Base-by-base conservation (phyloP, 1,140 invertebrate species). In the Cephus cinctus region DNA sequence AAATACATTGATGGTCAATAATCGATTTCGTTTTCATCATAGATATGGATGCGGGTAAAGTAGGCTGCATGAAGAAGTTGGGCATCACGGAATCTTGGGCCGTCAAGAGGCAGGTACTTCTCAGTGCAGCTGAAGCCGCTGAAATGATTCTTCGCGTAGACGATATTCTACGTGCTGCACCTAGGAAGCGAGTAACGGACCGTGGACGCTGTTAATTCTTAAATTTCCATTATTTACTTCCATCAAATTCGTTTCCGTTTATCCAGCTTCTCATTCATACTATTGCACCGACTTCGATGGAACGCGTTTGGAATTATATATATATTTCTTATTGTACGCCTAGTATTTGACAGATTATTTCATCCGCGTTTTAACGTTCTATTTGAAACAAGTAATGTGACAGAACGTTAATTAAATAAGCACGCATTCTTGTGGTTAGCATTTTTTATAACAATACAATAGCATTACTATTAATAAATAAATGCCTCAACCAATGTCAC, bases 101-200 rank as follows among this genome's bases (percentile, higher is more conserved):
- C 12, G 96, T 99, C 0, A 99, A 99, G 73, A 80, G 92, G 19
- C 96, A 98, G 75, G 93, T 99, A 6, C 75, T 99, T 27, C 59
- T 96, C 44, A 96, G 94, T 27, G 98, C 96, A 4, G 78, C 94
- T 0, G 98, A 99, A 79, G 97, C 97, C 3, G 96, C 97, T 0
- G 98, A 99, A 80, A 96, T 99, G 92, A 98, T 99, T 65, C 78
- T 99, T 5, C 86, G 98, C 32, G 97, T 99, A 2, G 98, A 99
- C 73, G 88, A 97, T 75, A 99, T 99, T 50, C 88, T 99, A 18
- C 95, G 89, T 69, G 84, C 94, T 25, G 96, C 96, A 21, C 98
- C 98, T 2, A 84, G 98, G 49, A 88, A 88, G 64, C 86, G 98
- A 39, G 84, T 85, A 1, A 86, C 86, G 47, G 97, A 99, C 72